Conservation (phyloP, 53 echinoderm and acorn worm species). For the Actinopyga echinites region DNA sequence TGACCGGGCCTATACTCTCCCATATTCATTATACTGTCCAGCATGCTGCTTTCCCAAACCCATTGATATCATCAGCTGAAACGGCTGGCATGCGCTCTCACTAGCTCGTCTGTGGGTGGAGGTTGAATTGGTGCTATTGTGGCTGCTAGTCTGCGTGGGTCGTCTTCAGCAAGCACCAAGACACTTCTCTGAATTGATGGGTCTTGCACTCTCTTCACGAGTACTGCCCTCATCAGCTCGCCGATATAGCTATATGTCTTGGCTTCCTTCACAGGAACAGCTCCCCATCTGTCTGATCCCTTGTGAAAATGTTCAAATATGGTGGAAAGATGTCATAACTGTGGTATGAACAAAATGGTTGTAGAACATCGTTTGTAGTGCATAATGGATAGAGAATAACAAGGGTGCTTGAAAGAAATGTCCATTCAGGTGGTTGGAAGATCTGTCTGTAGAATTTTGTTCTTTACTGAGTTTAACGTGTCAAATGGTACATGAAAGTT, state of each 20-base stretch:
- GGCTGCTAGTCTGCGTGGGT: slow-evolving; percentile 36
- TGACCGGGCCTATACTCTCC: too few relatives aligned
- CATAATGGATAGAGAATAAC: too few relatives aligned
- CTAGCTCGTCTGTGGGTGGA: slow-evolving; percentile 20
- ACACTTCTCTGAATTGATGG: not conserved
- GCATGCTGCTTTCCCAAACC: too few relatives aligned
- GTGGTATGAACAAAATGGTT: too few relatives aligned
- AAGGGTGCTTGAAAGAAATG: too few relatives aligned
- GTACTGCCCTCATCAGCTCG: not conserved
- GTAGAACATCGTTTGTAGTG: too few relatives aligned
- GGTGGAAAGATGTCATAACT: not conserved
- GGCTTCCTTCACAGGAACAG: slow-evolving; percentile 29
- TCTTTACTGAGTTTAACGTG: too few relatives aligned
- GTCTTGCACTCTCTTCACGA: not conserved
- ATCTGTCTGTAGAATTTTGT: too few relatives aligned
- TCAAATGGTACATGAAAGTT: too few relatives aligned
- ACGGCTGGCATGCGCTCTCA: slow-evolving; percentile 3
- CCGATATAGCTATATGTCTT: slow-evolving; percentile 39
- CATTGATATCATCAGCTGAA: too few relatives aligned
- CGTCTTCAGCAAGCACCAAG: slow-evolving; percentile 41
- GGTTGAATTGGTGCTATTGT: slow-evolving; percentile 29
- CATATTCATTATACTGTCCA: too few relatives aligned
- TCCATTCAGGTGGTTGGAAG: too few relatives aligned
- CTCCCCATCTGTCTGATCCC: slow-evolving; percentile 20
- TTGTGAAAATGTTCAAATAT: slow-evolving; percentile 31